Conservation (phyloP, 2,113 vertebrate genomes). For the Lepidothrix coronata region DNA sequence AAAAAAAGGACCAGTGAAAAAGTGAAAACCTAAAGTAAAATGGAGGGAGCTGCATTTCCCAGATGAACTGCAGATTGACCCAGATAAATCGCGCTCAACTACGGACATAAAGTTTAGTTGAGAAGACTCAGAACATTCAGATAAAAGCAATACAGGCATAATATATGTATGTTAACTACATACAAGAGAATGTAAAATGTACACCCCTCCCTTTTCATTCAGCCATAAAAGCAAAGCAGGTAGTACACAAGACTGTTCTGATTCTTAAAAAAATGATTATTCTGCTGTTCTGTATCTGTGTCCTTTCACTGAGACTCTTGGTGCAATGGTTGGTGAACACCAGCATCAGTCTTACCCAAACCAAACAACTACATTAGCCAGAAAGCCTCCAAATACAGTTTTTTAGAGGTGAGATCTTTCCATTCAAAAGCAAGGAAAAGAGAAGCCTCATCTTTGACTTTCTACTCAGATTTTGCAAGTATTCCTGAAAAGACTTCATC, state of each 20-base stretch:
- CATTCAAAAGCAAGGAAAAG: background rate
- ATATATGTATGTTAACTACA: background rate
- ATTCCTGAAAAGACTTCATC: background rate
- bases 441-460: background rate
- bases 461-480: background rate
- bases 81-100: background rate
- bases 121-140: background rate
- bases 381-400: background rate
- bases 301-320: background rate
- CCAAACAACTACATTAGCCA: background rate
- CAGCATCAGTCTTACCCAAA: background rate
- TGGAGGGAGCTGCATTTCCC: background rate
- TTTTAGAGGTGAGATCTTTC: background rate
- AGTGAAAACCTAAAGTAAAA: background rate
- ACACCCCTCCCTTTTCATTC: background rate
- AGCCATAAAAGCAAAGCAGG: background rate
- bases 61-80: background rate
- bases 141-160: background rate
- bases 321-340: background rate
- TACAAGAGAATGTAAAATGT: background rate
- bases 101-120: background rate
- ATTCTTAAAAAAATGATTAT: background rate
- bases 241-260: background rate
- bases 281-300: background rate
- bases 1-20: background rate